Conservation (phyloP, 2,888 invertebrate genomes). For the Tuberolachnus salignus region DNA sequence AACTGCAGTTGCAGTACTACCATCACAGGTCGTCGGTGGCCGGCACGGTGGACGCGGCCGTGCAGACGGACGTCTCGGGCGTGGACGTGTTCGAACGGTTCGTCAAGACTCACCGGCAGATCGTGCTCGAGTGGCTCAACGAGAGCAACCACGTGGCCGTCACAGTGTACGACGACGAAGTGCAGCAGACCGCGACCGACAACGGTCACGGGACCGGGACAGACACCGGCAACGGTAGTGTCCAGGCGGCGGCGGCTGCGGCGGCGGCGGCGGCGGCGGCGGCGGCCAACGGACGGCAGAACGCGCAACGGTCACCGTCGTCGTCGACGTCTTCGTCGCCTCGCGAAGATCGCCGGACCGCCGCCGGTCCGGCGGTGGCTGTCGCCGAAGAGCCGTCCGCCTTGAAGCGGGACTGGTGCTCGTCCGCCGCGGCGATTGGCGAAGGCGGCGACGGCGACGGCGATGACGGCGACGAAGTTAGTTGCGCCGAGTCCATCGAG, state of each 20-base stretch:
- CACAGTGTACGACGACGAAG: conserved; percentile 44
- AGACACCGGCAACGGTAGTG: neutral
- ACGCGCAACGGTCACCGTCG: conserved; percentile 5
- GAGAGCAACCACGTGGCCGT: conserved; percentile 48
- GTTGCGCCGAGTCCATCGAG: conserved; percentile 24
- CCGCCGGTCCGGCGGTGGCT: neutral
- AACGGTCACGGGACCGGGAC: neutral
- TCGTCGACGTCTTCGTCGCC: conserved; percentile 10
- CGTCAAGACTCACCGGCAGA: conserved; percentile 50
- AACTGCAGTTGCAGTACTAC: neutral
- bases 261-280: neutral
- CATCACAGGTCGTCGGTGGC: conserved; percentile 12
- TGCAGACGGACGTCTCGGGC: conserved; percentile 43
- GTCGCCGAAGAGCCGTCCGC: neutral
- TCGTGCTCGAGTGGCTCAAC: conserved; percentile 53
- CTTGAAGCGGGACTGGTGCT: neutral
- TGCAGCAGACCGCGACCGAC: neutral
- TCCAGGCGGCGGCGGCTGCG: too few relatives aligned
- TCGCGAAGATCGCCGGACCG: neutral
- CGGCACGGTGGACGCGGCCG: conserved; percentile 42
- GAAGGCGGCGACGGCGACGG: neutral
- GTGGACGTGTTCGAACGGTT: conserved; percentile 54
- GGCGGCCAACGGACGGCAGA: neutral
- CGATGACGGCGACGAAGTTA: neutral
- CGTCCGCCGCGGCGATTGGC: neutral